These are phyloP conservation scores for Philhelius pedissequus DNA, from an alignment of 2,888 invertebrate genomes.

Conservation along the genomic window DNA sequence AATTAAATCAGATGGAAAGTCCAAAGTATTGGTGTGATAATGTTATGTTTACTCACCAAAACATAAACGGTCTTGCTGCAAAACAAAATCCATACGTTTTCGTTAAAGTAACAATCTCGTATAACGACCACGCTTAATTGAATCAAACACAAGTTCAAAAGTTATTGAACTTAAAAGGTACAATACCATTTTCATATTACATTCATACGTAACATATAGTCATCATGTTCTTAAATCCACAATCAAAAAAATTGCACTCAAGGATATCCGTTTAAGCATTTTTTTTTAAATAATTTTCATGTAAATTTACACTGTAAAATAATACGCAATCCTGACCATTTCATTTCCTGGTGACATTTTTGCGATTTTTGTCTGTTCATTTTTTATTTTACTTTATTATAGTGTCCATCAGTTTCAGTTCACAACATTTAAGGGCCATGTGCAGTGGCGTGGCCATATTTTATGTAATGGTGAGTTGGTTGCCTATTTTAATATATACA, in stretches of 20 bases:
- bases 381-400: not conserved
- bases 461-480: no score
- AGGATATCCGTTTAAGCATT: not conserved
- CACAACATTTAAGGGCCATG: not conserved
- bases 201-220: no score
- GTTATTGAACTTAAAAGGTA: not conserved
- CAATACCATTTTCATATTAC: not conserved
- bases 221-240: not conserved
- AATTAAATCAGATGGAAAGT: no score
- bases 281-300: constrained; percentile 52
- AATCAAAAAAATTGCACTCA: not conserved
- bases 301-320: constrained; percentile 47
- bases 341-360: constrained; percentile 50
- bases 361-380: not conserved
- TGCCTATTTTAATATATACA: no score
- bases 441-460: not conserved
- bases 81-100: no score
- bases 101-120: not conserved
- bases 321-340: constrained; percentile 55
- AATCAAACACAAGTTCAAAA: not conserved
- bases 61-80: no score
- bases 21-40: no score
- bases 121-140: no score
- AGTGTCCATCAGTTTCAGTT: no score
- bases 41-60: no score